A percentile compares a stretch with the other conserved stretches of the same genome.
phyloP scores from a whole-genome alignment of 2,113 vertebrate species.

The Aspidoscelis tigris region DNA sequence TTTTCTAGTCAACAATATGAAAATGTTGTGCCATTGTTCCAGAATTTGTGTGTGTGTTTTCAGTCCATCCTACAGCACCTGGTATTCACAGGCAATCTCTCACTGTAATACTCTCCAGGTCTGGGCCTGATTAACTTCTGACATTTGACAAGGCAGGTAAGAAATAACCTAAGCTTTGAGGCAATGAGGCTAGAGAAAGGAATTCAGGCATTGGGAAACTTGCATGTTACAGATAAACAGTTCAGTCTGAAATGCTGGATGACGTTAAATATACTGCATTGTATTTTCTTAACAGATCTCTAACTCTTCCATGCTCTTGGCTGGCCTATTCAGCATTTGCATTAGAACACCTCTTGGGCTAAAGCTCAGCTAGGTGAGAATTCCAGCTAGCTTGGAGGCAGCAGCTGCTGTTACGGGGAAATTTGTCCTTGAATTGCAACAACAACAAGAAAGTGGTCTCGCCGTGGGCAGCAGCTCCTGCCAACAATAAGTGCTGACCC shows the following conservation, averaged over 20 bases:
- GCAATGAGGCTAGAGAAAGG: background rate
- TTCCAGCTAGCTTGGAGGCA: background rate
- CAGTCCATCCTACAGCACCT: no score
- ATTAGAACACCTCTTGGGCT: background rate
- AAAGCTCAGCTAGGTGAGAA: background rate
- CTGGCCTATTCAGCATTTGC: background rate
- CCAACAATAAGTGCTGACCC: slow-evolving; percentile 14
- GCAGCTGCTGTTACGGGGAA: background rate
- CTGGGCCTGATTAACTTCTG: no score
- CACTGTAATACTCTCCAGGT: no score
- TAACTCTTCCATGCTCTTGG: background rate
- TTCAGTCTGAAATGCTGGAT: background rate
- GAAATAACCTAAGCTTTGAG: no score
- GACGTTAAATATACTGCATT: background rate
- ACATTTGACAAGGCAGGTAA: no score
- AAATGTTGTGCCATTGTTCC: no score
- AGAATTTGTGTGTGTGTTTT: no score
- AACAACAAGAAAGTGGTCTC: background rate
- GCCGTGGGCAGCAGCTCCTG: background rate
- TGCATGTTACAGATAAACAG: background rate
- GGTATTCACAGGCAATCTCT: no score
- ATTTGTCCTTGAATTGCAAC: slow-evolving; percentile 10
- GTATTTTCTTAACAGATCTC: background rate
- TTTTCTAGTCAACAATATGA: no score
- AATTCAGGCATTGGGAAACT: background rate